Percentiles rank a stretch among this genome's conserved stretches.
Evolutionary conservation across 2,797 vertebrate genomes (phyloP).

Genomic region (Periparus ater): DNA sequence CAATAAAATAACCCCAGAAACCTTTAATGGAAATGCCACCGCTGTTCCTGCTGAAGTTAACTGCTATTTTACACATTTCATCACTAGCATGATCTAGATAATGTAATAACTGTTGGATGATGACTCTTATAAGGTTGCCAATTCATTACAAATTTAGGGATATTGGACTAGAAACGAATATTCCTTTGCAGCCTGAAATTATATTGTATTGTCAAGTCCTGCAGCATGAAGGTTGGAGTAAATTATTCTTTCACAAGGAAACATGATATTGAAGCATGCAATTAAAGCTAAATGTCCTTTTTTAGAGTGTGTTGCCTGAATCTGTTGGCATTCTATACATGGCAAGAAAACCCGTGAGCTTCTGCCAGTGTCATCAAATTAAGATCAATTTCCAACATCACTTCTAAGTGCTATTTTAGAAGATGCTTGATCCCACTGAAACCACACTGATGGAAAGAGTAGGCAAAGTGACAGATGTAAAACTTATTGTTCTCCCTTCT

Average conservation of each 20-base stretch:
- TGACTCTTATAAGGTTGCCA: neutral
- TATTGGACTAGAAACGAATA: neutral
- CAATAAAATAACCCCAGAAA: neutral
- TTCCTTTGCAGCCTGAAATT: neutral
- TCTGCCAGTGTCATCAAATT: neutral
- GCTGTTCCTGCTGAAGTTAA: neutral
- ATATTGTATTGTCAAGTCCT: neutral
- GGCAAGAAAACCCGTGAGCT: neutral
- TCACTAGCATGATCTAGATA: neutral
- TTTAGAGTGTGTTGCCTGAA: neutral
- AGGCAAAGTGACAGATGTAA: constrained; percentile 53
- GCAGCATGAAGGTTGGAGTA: neutral
- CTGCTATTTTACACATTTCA: neutral
- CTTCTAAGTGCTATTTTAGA: constrained; percentile 19
- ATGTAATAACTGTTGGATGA: neutral
- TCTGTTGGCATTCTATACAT: neutral
- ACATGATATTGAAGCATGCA: neutral
- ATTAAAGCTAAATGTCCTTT: neutral
- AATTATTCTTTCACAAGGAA: neutral
- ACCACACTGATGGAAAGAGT: constrained; percentile 12
- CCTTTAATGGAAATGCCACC: neutral
- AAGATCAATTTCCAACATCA: constrained; percentile 6
- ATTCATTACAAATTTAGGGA: neutral
- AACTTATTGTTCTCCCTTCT: constrained; percentile 39
- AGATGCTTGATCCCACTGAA: constrained; percentile 25